A percentile compares a stretch with the other conserved stretches of the same genome.
Evolutionary conservation across 2,113 vertebrate genomes (phyloP).

Genomic region (Pollimyrus isidori): DNA sequence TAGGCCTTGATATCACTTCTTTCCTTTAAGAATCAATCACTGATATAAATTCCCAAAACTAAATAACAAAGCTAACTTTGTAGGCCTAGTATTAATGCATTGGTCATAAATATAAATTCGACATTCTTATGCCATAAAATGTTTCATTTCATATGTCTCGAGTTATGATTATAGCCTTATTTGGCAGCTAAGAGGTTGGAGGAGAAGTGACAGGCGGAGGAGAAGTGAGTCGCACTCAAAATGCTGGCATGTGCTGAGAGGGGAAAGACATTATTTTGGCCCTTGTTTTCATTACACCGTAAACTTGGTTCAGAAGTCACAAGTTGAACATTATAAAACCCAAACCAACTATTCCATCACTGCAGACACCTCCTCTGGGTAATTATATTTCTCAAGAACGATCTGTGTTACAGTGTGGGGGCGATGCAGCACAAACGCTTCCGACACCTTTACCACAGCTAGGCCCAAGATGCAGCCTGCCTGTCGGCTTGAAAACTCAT

Average conservation of each 20-base stretch:
- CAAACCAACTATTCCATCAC: slow-evolving; percentile 25
- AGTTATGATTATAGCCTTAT: slow-evolving; percentile 21
- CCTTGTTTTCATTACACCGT: neutral
- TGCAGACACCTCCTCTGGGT: slow-evolving; percentile 75
- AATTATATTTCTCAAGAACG: slow-evolving; percentile 71
- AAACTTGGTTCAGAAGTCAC: slow-evolving; percentile 62
- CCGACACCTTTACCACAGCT: neutral
- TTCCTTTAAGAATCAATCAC: neutral
- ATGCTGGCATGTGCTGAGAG: neutral
- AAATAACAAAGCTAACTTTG: slow-evolving; percentile 7
- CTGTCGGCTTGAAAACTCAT: slow-evolving; percentile 30
- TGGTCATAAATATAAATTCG: slow-evolving; percentile 13
- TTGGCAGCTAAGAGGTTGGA: slow-evolving; percentile 19
- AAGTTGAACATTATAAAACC: slow-evolving; percentile 60
- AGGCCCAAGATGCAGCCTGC: slow-evolving; percentile 47
- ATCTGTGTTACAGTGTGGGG: neutral
- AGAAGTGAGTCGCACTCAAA: neutral
- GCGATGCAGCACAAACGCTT: slow-evolving; percentile 43
- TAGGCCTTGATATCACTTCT: neutral
- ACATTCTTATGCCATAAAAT: neutral
- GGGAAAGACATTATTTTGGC: neutral
- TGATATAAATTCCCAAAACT: neutral
- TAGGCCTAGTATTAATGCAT: neutral
- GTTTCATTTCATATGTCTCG: slow-evolving; percentile 27
- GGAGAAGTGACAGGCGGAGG: slow-evolving; percentile 17